phyloP scores from a whole-genome alignment of 1,140 invertebrate species.

The Nasonia longicornis region DNA sequence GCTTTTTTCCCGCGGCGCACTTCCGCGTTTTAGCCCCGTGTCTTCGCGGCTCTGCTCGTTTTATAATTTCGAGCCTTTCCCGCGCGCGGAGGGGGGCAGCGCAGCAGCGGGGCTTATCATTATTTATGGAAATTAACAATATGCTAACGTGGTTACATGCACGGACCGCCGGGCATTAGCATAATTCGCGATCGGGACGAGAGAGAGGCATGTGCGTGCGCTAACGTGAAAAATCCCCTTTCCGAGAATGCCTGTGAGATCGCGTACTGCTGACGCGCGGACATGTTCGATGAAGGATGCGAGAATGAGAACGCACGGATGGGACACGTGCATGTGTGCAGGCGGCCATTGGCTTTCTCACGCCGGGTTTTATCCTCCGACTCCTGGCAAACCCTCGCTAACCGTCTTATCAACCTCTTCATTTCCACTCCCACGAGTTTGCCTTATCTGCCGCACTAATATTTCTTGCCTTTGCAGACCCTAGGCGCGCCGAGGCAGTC shows the following conservation, averaged over 20 bases:
- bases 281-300: neutral
- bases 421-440: neutral
- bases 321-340: no score
- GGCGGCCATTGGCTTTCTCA: neutral
- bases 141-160: slow-evolving; percentile 19
- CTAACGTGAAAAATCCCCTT: slow-evolving; percentile 20
- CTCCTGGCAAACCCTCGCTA: no score
- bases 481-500: neutral
- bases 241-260: slow-evolving; percentile 13
- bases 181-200: slow-evolving; percentile 25
- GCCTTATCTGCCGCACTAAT: neutral
- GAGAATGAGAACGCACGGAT: no score
- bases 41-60: slow-evolving; percentile 27
- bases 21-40: slow-evolving; percentile 29
- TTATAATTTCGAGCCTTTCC: slow-evolving; percentile 14
- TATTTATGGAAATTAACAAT: slow-evolving; percentile 46
- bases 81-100: no score
- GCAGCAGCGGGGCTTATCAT: slow-evolving; percentile 33
- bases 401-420: neutral
- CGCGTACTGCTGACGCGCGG: no score
- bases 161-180: slow-evolving; percentile 12
- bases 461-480: slow-evolving; percentile 4
- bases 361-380: neutral
- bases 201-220: neutral
- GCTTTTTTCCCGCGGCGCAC: slow-evolving; percentile 16